Conservation (phyloP, 2,797 vertebrate species). For the Acrocephalus scirpaceus region DNA sequence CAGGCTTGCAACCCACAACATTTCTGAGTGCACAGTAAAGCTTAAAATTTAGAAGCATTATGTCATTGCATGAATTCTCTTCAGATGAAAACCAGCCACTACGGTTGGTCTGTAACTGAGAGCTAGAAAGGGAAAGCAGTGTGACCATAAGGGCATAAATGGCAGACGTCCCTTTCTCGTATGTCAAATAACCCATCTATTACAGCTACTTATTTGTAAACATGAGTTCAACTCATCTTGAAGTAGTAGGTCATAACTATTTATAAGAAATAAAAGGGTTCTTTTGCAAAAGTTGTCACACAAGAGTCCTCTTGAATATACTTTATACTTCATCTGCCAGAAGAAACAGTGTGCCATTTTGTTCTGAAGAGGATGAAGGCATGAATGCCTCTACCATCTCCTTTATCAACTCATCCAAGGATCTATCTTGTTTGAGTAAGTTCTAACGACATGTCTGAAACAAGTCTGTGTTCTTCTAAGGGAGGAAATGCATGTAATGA, state of each 20-base stretch:
- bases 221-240: accelerated
- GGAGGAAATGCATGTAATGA: not conserved
- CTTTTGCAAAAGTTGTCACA: not conserved
- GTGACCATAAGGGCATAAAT: not conserved
- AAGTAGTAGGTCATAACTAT: not conserved
- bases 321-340: not conserved
- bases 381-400: not conserved
- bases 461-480: not conserved
- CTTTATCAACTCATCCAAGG: not conserved
- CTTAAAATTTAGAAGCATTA: not conserved
- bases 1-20: not conserved
- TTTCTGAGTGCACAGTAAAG: not conserved
- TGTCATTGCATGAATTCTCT: not conserved
- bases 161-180: not conserved
- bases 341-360: not conserved
- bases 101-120: not conserved
- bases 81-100: not conserved
- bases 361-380: not conserved
- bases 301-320: not conserved
- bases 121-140: not conserved
- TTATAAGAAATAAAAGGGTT: not conserved
- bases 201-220: not conserved
- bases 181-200: not conserved
- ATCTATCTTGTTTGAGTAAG: not conserved
- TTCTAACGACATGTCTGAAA: not conserved